Conservation (phyloP, 2,888 invertebrate species). For the Cinara cedri region DNA sequence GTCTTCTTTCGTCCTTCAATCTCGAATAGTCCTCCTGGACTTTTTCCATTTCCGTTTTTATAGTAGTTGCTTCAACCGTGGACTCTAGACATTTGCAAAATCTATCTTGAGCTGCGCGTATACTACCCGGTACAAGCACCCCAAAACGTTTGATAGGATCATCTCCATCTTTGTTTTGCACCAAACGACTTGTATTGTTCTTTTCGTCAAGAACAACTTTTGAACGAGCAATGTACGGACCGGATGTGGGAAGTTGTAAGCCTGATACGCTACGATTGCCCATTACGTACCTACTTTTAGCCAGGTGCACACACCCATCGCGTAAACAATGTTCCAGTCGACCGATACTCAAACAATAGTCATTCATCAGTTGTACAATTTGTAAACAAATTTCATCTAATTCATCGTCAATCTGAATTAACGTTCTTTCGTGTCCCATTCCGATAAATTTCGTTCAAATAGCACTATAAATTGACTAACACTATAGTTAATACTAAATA, state of each 20-base stretch:
- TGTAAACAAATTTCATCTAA: slow-evolving; percentile 75
- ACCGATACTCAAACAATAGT: slow-evolving; percentile 72
- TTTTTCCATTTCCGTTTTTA: slow-evolving; percentile 69
- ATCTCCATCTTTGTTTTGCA: not conserved
- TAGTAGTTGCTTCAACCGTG: slow-evolving; percentile 73
- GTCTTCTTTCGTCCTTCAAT: slow-evolving; percentile 55
- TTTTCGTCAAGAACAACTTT: slow-evolving; percentile 5
- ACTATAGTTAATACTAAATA: too few relatives aligned
- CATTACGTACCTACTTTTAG: slow-evolving; percentile 80
- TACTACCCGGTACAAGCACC: slow-evolving; percentile 78
- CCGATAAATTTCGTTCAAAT: too few relatives aligned
- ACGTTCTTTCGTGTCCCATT: slow-evolving; percentile 28
- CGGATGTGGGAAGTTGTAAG: slow-evolving; percentile 74
- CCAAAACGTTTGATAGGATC: slow-evolving; percentile 89
- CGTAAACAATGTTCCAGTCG: slow-evolving; percentile 68
- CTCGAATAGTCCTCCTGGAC: slow-evolving; percentile 62
- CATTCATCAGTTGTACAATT: slow-evolving; percentile 75
- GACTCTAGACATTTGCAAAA: slow-evolving; percentile 75
- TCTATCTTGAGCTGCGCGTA: slow-evolving; percentile 75
- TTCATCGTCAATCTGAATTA: slow-evolving; percentile 66
- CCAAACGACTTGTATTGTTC: not conserved
- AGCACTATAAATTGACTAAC: not conserved
- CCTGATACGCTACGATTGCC: slow-evolving; percentile 74
- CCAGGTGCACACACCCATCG: slow-evolving; percentile 73
- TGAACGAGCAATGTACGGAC: slow-evolving; percentile 37